Percentiles rank a stretch among this genome's conserved stretches.
Conservation (phyloP, 92 coral and sea anemone species). For the Porites divaricata region DNA sequence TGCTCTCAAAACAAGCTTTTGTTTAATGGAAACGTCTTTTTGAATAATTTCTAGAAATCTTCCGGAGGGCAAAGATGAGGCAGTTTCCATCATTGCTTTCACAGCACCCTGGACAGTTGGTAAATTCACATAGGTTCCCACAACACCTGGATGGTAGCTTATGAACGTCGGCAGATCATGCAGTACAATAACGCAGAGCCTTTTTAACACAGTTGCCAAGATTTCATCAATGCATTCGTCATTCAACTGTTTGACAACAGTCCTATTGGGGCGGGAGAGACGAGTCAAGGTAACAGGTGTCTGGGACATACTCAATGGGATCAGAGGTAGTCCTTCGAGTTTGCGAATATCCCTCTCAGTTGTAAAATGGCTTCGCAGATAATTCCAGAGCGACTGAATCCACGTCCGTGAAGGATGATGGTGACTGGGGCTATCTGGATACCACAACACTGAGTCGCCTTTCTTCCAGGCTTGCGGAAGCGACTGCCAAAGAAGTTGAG, state of each 20-base stretch:
- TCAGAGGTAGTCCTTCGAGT: conserved; percentile 66
- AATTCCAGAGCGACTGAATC: conserved; percentile 78
- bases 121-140: conserved; percentile 52
- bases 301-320: conserved; percentile 49
- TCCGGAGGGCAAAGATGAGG: neutral
- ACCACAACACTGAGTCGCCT: conserved; percentile 62
- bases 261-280: conserved; percentile 46
- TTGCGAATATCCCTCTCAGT: conserved; percentile 7
- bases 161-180: conserved; percentile 48
- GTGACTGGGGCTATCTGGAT: conserved; percentile 33
- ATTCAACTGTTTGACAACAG: conserved; percentile 30
- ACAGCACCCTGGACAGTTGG: conserved; percentile 61
- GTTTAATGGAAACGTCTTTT: neutral
- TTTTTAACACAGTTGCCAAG: conserved; percentile 17
- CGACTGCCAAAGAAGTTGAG: conserved; percentile 47
- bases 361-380: conserved; percentile 60
- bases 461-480: conserved; percentile 59
- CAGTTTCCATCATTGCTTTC: conserved; percentile 40
- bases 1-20: conserved; percentile 47
- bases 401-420: conserved; percentile 81
- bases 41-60: neutral
- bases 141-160: conserved; percentile 54
- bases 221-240: conserved; percentile 22
- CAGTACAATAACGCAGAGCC: conserved; percentile 61
- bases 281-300: conserved; percentile 45